phyloP scores from a whole-genome alignment of 2,888 invertebrate genomes.

The Drosophila helvetica region DNA sequence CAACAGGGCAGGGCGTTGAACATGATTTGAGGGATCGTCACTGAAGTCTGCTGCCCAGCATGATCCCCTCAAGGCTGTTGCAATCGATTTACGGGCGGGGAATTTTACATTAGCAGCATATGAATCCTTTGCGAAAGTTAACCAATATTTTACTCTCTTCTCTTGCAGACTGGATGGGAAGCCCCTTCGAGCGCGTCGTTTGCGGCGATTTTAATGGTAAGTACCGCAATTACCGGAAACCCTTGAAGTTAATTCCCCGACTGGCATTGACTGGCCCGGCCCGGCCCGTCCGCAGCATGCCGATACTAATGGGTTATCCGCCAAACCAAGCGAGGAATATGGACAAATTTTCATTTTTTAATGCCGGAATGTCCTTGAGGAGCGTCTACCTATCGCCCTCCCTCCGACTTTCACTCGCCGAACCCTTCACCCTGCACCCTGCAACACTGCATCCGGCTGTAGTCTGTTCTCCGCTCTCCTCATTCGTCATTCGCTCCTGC shows the following conservation, averaged over 20 bases:
- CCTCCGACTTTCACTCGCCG: conserved; percentile 7
- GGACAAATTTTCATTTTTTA: conserved; percentile 55
- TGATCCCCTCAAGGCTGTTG: conserved; percentile 49
- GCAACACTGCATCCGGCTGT: conserved; percentile 28
- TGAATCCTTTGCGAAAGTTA: conserved; percentile 28
- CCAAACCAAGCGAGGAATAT: conserved; percentile 55
- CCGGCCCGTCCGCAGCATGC: conserved; percentile 10
- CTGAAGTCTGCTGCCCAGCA: conserved; percentile 18
- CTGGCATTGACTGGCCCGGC: conserved; percentile 62
- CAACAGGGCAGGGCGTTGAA: neutral
- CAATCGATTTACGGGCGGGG: conserved; percentile 4
- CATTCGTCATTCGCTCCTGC: conserved; percentile 66
- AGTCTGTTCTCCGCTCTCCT: conserved; percentile 57
- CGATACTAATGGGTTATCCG: conserved; percentile 64
- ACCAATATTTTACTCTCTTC: conserved; percentile 10
- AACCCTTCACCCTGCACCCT: conserved; percentile 39
- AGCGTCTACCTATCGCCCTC: conserved; percentile 55
- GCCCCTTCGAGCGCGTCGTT: conserved; percentile 96
- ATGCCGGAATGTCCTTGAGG: conserved; percentile 59
- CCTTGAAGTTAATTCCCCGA: conserved; percentile 50
- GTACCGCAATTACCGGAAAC: conserved; percentile 81
- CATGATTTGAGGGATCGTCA: conserved; percentile 38
- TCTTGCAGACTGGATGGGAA: conserved; percentile 95
- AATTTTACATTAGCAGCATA: conserved; percentile 30
- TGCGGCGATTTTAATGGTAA: conserved; percentile 96